Base-by-base conservation (phyloP, 2,113 vertebrate species). In the Trematomus loennbergii region DNA sequence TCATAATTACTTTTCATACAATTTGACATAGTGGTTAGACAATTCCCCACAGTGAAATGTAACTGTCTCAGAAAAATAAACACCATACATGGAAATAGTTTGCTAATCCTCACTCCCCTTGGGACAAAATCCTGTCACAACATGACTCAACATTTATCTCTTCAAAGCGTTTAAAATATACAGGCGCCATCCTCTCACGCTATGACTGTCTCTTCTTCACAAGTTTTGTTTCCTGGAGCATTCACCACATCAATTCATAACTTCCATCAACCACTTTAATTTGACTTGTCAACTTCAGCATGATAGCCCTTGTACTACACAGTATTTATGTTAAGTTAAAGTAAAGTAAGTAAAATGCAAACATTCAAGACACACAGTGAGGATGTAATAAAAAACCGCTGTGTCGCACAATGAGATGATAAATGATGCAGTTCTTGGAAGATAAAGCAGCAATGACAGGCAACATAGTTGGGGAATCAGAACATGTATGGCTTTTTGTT, bases 81-180 rank as follows among this genome's bases (percentile, higher is more conserved):
- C 64, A 75, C 20, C 62, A 57, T 45, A 9, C 33, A 67, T 40
- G 25, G 4, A 67, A 80, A 20, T 17, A 49, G 79, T 63, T 65
- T 78, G 62, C 72, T 68, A 49, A 61, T 83, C 68, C 22, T 40
- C n/a, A 9, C 43, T 63, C 48, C 78, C 85, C 69, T 43, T 54
- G 63, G 84, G 78, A 75, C 40, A 58, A 60, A 75, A 52, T 43
- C 90, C 54, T 87, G 92, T 89, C 71, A 46, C 66, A 79, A 85
- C 93, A 90, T 3, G 79, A 64, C 49, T 76, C 48, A 59, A 80
- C 71, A 64, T 58, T 62, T 70, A 70, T 63, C 74, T 85, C 65
- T 75, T 87, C 46, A 88, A 83, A 88, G 59, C 46, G 68, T 57
- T 59, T 62, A n/a, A 53, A 55, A 72, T 45, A 64, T 50, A 72